Evolutionary conservation across 2,888 invertebrate species (phyloP).

Genomic region (Drosophila histrio): DNA sequence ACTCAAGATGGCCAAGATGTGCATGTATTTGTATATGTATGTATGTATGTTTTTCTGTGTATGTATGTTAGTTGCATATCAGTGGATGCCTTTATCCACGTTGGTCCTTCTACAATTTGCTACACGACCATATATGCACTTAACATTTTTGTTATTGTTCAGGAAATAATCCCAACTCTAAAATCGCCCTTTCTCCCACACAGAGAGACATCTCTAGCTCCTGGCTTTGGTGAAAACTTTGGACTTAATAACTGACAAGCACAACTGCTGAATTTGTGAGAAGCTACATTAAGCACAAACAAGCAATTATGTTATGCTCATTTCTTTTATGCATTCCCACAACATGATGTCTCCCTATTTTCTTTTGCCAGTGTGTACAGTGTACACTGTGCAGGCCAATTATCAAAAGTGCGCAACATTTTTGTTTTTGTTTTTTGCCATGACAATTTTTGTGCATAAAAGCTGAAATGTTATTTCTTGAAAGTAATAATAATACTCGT

Average conservation of each 20-base stretch:
- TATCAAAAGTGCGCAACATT: constrained; percentile 51
- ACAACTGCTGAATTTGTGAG: constrained; percentile 41
- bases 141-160: constrained; percentile 54
- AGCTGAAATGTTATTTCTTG: constrained; percentile 22
- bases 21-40: not conserved
- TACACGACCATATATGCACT: constrained; percentile 41
- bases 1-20: constrained; percentile 55
- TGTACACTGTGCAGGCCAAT: constrained; percentile 50
- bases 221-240: not conserved
- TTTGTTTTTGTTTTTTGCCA: constrained; percentile 5
- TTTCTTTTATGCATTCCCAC: constrained; percentile 35
- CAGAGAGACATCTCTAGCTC: not conserved
- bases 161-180: constrained; percentile 43
- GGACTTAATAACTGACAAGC: constrained; percentile 40
- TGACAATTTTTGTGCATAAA: constrained; percentile 30
- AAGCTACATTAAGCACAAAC: constrained; percentile 66
- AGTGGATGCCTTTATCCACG: constrained; percentile 24
- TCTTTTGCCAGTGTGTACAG: not conserved
- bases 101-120: constrained; percentile 28
- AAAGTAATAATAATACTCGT: constrained; percentile 30
- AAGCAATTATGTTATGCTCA: constrained; percentile 68
- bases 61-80: constrained; percentile 7
- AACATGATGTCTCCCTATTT: constrained; percentile 14
- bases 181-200: constrained; percentile 12
- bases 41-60: not conserved